These are phyloP conservation scores for Tokudaia tokunoshimensis DNA, from an alignment of 2,797 vertebrate species.

Conservation along the genomic window DNA sequence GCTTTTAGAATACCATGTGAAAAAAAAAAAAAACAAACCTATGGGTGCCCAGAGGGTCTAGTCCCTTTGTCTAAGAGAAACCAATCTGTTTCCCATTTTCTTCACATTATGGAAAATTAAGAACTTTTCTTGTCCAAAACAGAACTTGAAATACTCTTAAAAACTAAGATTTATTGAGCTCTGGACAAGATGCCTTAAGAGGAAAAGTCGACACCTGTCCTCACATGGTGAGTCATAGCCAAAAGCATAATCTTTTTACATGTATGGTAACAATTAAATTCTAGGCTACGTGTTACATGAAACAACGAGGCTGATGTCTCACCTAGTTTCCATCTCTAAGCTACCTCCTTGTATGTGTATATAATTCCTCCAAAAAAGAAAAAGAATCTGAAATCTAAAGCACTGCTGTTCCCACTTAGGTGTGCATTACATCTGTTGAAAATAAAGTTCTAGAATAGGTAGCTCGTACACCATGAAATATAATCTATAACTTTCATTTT, in stretches of 20 bases:
- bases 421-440: neutral
- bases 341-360: neutral
- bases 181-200: neutral
- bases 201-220: neutral
- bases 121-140: neutral
- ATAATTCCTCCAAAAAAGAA: neutral
- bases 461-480: neutral
- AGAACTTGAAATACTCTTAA: neutral
- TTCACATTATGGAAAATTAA: neutral
- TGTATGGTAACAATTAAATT: neutral
- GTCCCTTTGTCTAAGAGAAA: neutral
- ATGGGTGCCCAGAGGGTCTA: too few species aligned
- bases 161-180: neutral
- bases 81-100: neutral
- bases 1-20: neutral
- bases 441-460: neutral
- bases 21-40: neutral
- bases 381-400: neutral
- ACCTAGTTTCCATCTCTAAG: neutral
- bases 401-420: neutral
- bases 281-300: neutral
- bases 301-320: neutral
- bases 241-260: neutral
- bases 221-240: neutral
- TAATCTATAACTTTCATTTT: constrained; percentile 4